Conservation (phyloP, 2,888 invertebrate species). For the Caenorhabditis wallacei region DNA sequence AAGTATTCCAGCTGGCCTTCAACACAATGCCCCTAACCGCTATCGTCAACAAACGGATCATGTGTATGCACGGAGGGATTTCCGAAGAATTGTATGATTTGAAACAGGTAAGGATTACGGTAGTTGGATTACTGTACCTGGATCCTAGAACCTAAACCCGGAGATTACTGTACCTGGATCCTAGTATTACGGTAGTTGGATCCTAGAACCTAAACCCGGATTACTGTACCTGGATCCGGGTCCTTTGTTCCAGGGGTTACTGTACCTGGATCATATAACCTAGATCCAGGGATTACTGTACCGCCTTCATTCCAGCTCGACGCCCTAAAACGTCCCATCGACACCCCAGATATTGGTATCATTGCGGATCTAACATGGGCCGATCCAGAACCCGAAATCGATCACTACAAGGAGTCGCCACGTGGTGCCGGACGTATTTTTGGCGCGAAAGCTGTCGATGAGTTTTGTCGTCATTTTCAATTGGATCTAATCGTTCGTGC, state of each 20-base stretch:
- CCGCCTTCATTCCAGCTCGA: constrained; percentile 85
- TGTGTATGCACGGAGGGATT: constrained; percentile 89
- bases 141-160: no score
- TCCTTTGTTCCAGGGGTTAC: no score
- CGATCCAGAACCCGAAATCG: constrained; percentile 74
- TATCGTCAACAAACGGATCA: constrained; percentile 91
- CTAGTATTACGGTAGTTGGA: no score
- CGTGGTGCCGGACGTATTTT: constrained; percentile 77
- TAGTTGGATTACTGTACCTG: neutral
- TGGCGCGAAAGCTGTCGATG: constrained; percentile 75
- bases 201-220: no score
- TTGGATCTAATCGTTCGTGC: constrained; percentile 80
- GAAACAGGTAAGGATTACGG: constrained; percentile 65
- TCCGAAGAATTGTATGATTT: constrained; percentile 75
- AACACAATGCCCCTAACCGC: constrained; percentile 98
- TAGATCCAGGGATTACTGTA: no score
- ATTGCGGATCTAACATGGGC: constrained; percentile 85
- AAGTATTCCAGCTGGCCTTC: constrained; percentile 86
- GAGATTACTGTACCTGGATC: no score
- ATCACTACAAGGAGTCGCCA: constrained; percentile 73
- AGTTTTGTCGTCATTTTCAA: constrained; percentile 74
- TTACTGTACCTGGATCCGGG: neutral
- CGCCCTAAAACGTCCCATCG: constrained; percentile 86
- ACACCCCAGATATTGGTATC: constrained; percentile 86
- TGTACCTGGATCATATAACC: no score